Evolutionary conservation across 2,797 vertebrate genomes (phyloP), one percentile per base, ranked within the genome.

Genomic region (Meriones psammophilus): DNA sequence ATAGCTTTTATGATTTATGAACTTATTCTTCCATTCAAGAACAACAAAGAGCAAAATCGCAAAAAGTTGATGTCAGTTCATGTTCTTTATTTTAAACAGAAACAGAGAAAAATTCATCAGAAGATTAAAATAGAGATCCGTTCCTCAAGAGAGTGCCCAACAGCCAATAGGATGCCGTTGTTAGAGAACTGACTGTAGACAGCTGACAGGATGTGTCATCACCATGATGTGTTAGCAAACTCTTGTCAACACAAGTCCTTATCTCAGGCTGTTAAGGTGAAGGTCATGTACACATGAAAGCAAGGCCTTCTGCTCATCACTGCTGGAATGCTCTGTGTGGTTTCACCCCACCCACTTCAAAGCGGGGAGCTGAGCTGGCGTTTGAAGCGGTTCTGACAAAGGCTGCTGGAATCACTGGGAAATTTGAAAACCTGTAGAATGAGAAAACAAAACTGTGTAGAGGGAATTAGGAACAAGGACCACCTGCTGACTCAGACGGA

Each of bases 401-500:
- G n/a, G 8, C 86, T 39, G 46, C 4, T 0, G 2, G 94, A 68
- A 73, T 91, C 76, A 68, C 84, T 84, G 77, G 88, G 94, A 89
- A 94, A 83, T 89, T 64, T 83, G 79, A 94, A 96, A 95, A 80
- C 71, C n/a, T 79, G 7, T 81, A 69, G 88, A 91, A 73, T 78
- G 89, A 91, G 79, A 60, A 92, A 92, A 86, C 86, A 94, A 64
- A 77, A 80, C 30, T n/a, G 36, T 50, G 39, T 50, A 5, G 9
- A 74, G n/a, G 20, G 46, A 79, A 58, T 90, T 54, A 84, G 58
- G 24, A 84, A 8, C 79, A 46, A 42, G 6, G 79, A 24, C 14
- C 39, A 58, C 30, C 30, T 46, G 58, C 78, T 97, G 95, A 97
- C 68, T 97, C 96, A 97, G 95, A 94, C 46, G 50, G 26, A 88